Base-by-base conservation (phyloP, 2,888 invertebrate species). In the Plebejus melissa region DNA sequence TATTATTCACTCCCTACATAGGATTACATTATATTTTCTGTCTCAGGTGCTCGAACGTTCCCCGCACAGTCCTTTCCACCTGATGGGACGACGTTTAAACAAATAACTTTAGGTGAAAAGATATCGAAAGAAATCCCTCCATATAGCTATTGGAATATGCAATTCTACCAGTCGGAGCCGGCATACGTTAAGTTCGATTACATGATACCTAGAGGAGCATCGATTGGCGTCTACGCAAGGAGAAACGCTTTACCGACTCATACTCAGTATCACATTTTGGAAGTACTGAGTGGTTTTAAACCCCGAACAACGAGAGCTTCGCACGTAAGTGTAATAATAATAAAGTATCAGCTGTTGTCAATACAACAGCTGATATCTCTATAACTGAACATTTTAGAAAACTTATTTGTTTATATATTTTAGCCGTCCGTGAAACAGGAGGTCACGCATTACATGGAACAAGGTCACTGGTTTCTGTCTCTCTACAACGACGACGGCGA, bases 131-230 rank as follows among this genome's bases (percentile, higher is more conserved):
- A 97, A 93, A 97, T 99, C 86, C 96, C 97, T 85, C 97, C 98
- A 79, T 98, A 98, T 93, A 97, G 98, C 87, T 98, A 98, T 90
- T 98, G 98, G 98, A 98, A 98, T 91, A 97, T 98, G 96, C 98
- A 98, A 91, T 98, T 99, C 91, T 98, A 97, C 92, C 98, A 98
- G 90, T 97, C 97, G 78, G 97, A 98, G 91, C 97, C 98, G 76
- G 97, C 98, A 72, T 98, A 98, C 91, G 97, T 99, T 75, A 97
- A 97, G 87, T 98, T 99, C 88, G 98, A 99, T 91, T 98, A 99
- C 90, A 97, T 96, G 90, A 98, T 98, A 85, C 97, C 98, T 1
- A 94, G 98, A 79, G 98, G 98, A 74, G 97, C 98, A 69, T 98
- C 97, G 81, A 97, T 99, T 87, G 99, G 98, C 69, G 97, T 99